These are phyloP conservation scores for Polymixis flavicincta DNA, from an alignment of 2,888 invertebrate species.

Conservation along the genomic window DNA sequence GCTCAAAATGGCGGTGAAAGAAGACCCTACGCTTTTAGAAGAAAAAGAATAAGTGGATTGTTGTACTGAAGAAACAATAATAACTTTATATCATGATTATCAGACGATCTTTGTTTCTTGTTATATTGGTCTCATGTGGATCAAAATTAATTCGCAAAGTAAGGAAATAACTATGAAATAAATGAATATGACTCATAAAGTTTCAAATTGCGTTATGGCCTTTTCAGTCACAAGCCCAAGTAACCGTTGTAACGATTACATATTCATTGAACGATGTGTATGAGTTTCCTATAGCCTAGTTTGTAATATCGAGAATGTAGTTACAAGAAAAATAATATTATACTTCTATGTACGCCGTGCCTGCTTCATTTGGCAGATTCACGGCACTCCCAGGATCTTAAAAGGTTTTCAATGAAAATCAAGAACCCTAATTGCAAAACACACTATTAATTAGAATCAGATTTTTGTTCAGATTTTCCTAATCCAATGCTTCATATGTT, in stretches of 20 bases:
- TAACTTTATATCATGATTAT: not conserved
- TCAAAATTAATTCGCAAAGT: not conserved
- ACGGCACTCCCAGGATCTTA: not conserved
- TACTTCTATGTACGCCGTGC: not conserved
- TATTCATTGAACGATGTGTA: not conserved
- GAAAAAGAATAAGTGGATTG: slow-evolving; percentile 23
- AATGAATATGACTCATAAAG: not conserved
- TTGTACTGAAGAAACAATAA: not conserved
- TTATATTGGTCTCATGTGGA: not conserved
- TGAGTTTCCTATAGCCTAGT: not conserved
- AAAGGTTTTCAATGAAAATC: not conserved
- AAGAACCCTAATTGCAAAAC: no score
- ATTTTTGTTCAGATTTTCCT: no score
- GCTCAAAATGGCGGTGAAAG: slow-evolving; percentile 77
- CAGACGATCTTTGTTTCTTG: not conserved
- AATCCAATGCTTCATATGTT: no score
- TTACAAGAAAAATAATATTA: no score
- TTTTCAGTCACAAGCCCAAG: not conserved
- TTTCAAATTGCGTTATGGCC: not conserved
- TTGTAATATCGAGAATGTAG: no score
- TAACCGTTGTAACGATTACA: not conserved
- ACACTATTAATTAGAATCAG: no score
- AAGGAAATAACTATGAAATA: not conserved
- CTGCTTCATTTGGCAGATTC: not conserved
- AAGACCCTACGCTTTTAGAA: slow-evolving; percentile 72